phyloP scores from a whole-genome alignment of 2,888 invertebrate species.

The Matsumyia berberina region DNA sequence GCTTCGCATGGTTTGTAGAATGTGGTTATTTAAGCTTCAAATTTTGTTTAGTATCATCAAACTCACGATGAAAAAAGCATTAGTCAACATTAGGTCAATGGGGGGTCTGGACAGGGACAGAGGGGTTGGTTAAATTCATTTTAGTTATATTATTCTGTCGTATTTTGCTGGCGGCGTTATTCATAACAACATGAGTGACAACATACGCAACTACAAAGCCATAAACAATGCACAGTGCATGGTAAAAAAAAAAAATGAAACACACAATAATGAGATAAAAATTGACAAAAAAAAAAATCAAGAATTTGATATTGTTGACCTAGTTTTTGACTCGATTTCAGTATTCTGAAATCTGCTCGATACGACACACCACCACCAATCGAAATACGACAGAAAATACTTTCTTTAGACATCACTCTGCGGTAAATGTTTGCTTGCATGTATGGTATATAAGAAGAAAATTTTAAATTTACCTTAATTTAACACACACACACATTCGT shows the following conservation, averaged over 20 bases:
- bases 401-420: slow-evolving; percentile 38
- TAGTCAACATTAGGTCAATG: slow-evolving; percentile 49
- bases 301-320: slow-evolving; percentile 61
- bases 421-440: neutral
- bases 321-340: neutral
- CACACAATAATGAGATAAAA: slow-evolving; percentile 32
- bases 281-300: slow-evolving; percentile 29
- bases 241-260: slow-evolving; percentile 9
- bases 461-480: slow-evolving; percentile 68
- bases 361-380: slow-evolving; percentile 62
- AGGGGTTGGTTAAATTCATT: slow-evolving; percentile 20
- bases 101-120: too few species aligned
- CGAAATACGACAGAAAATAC: slow-evolving; percentile 74
- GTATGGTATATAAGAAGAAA: neutral
- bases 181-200: slow-evolving; percentile 37
- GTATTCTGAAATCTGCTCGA: neutral
- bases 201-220: slow-evolving; percentile 36
- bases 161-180: slow-evolving; percentile 74
- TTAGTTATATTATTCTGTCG: slow-evolving; percentile 65
- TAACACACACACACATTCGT: slow-evolving; percentile 53
- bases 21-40: too few species aligned
- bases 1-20: too few species aligned
- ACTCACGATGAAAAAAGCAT: slow-evolving; percentile 39
- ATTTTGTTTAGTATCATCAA: too few species aligned
- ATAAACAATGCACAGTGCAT: slow-evolving; percentile 34